These are phyloP conservation scores for Turritopsis rubra DNA, from an alignment of 30 jellyfish, hydroid and myxozoan genomes.

Conservation along the genomic window DNA sequence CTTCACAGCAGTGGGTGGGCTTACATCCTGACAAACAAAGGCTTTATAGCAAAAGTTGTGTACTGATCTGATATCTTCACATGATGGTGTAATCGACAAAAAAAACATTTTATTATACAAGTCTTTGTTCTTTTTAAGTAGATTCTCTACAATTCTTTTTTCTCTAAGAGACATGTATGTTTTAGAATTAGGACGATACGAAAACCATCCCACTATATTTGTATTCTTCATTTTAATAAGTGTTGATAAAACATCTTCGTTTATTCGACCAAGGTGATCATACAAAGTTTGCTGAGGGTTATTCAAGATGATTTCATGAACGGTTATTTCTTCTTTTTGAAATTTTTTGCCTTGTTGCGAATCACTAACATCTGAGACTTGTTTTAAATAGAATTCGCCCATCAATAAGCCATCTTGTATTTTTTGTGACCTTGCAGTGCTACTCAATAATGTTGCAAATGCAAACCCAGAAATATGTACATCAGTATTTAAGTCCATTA, in stretches of 20 bases:
- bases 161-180: not conserved
- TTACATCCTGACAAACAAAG: not conserved
- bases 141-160: not conserved
- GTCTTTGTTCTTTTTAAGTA: not conserved
- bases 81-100: not conserved
- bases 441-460: not conserved
- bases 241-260: not conserved
- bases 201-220: not conserved
- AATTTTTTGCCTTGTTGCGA: not conserved
- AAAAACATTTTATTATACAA: not conserved
- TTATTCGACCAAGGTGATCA: not conserved
- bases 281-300: not conserved
- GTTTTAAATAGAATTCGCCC: not conserved
- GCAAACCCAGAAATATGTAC: not conserved
- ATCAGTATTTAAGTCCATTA: not conserved
- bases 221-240: not conserved
- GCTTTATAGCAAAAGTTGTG: not conserved
- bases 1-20: not conserved
- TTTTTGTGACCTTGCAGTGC: not conserved
- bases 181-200: not conserved
- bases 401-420: not conserved
- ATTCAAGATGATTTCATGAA: not conserved
- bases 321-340: not conserved
- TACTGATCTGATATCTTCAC: not conserved
- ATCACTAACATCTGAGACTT: not conserved